These are phyloP conservation scores for Rostratula benghalensis DNA, from an alignment of 2,113 vertebrate species.

Conservation along the genomic window DNA sequence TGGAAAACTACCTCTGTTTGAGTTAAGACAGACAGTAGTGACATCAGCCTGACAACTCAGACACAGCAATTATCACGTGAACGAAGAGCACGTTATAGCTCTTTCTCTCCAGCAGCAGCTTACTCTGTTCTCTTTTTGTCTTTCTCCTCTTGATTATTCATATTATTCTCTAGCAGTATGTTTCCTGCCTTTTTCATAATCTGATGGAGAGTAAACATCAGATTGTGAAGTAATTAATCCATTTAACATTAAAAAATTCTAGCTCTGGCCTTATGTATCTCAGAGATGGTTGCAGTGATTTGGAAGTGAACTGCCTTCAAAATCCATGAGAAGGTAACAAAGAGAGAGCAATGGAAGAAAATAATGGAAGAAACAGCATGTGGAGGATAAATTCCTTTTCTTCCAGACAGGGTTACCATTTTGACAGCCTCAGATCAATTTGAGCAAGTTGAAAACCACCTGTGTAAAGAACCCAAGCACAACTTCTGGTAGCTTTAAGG, in stretches of 20 bases:
- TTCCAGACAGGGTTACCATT: neutral
- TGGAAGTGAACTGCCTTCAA: neutral
- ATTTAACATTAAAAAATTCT: neutral
- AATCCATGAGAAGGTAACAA: neutral
- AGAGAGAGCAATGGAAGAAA: neutral
- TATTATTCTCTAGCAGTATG: neutral
- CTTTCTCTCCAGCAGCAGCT: neutral
- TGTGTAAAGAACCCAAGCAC: neutral
- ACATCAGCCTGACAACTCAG: neutral
- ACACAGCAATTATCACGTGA: neutral
- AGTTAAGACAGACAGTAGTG: neutral
- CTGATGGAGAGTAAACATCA: neutral
- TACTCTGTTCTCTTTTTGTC: neutral
- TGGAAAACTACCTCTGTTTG: neutral
- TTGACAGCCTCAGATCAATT: neutral
- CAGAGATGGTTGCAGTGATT: neutral
- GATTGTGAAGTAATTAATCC: neutral
- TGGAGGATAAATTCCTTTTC: neutral
- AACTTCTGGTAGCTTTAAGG: neutral
- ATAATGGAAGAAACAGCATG: neutral
- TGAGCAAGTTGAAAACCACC: neutral
- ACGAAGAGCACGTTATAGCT: neutral
- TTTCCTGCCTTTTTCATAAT: neutral
- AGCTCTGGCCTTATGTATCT: neutral
- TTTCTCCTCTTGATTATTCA: neutral